Conservation (phyloP, 2,113 vertebrate genomes). For the Phyllopteryx taeniolatus region DNA sequence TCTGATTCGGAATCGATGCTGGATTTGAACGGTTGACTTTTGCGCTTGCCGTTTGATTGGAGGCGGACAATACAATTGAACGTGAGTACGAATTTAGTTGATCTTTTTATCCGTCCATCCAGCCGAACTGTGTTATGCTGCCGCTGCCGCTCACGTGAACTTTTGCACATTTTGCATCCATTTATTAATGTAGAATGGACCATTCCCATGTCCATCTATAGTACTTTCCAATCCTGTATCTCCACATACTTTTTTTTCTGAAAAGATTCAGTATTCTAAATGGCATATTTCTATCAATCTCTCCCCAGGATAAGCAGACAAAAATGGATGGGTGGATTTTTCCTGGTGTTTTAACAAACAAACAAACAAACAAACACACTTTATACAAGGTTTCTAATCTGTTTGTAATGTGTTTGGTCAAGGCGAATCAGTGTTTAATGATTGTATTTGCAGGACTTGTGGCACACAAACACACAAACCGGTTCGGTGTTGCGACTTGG, state of each 20-base stretch:
- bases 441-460: background rate
- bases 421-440: background rate
- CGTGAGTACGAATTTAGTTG: background rate
- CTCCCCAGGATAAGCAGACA: too few species aligned
- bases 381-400: background rate
- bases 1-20: background rate
- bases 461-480: background rate
- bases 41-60: background rate
- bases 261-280: too few species aligned
- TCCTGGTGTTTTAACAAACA: background rate
- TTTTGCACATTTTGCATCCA: too few species aligned
- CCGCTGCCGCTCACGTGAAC: background rate
- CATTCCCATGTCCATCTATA: too few species aligned
- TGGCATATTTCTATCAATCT: background rate
- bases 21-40: background rate
- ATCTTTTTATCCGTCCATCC: background rate
- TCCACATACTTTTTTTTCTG: too few species aligned
- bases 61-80: background rate
- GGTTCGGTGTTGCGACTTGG: background rate
- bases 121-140: background rate
- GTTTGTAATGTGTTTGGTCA: background rate
- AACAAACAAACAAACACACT: background rate
- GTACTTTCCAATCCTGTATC: too few species aligned
- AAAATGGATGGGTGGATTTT: background rate
- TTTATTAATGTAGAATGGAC: too few species aligned